Evolutionary conservation across 2,113 vertebrate species (phyloP), one percentile per base, ranked within the genome.

Genomic region (Pseudonaja textilis): DNA sequence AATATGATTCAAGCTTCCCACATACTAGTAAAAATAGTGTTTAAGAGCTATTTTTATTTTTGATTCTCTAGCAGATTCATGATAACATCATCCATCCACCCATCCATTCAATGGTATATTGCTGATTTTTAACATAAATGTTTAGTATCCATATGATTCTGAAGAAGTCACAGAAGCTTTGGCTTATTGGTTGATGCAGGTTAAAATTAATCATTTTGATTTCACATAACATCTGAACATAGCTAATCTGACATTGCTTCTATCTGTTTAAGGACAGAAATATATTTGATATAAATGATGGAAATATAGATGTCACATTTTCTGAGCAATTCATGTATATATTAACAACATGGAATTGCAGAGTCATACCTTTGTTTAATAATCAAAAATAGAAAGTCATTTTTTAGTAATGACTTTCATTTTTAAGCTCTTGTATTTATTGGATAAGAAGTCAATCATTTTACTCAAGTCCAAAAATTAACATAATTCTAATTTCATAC

Each of bases 401-500:
- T 69, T 64, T n/a, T 61, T 26, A 61, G 59, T 61, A 56, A 56
- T 56, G 18, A 56, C 55, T 56, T 61, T 61, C 22, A 89, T 89
- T 89, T 57, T 25, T 89, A 89, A 54, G 42, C 55, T 10, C 23
- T 93, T 22, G 4, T 89, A 26, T 23, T 50, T 57, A 18, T 52
- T 69, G 93, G 3, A 87, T 61, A 1, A 89, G 42, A 1, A 89
- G 42, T 47, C 3, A 59, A 23, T 47, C 23, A 45, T 69, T 87
- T 89, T 4, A 23, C 25, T 90, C 42, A 5, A 89, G 22, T 1
- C 10, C 90, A 29, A 85, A 90, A 93, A 95, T 91, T 50, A 87
- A 39, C 88, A 90, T 64, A 91, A 91, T 54, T 59, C 8, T 93
- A 89, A 91, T 89, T 93, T 94, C 64, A 88, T 88, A 52, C 25